A percentile compares a stretch with the other conserved stretches of the same genome.
Evolutionary conservation across 2,888 invertebrate genomes (phyloP).

Genomic region (Sarcophaga rosellei): DNA sequence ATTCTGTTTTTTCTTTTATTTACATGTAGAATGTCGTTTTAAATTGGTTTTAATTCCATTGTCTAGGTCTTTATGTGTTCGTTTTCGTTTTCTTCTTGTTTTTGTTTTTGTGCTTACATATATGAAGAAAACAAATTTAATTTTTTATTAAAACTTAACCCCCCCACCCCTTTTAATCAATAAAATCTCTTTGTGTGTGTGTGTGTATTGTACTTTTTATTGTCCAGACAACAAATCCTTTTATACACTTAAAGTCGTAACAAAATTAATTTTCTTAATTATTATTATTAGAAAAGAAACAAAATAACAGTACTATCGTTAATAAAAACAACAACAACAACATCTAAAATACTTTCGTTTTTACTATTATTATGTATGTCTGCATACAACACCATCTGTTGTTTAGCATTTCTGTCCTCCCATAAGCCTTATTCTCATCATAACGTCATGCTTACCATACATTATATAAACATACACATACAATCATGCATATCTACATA

Average conservation of each 20-base stretch:
- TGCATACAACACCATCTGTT: no score
- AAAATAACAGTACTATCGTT: no score
- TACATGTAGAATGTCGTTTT: neutral
- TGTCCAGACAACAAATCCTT: slow-evolving; percentile 58
- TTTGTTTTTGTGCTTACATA: no score
- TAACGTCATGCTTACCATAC: no score
- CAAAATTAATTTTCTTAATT: slow-evolving; percentile 17
- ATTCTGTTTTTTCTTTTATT: neutral
- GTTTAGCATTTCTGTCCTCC: no score
- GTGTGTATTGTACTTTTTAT: slow-evolving; percentile 58
- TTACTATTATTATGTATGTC: neutral
- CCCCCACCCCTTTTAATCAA: neutral
- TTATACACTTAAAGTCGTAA: neutral
- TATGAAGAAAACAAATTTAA: no score
- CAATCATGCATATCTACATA: neutral
- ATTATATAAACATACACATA: neutral
- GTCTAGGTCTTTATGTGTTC: no score
- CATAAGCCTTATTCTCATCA: no score
- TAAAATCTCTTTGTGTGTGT: neutral
- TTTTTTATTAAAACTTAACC: no score
- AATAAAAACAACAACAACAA: no score
- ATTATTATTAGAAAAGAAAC: neutral
- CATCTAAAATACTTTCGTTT: neutral
- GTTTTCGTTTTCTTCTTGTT: no score
- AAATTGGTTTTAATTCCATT: no score